These are phyloP conservation scores for Athene noctua DNA, from an alignment of 2,113 vertebrate species.

Conservation along the genomic window DNA sequence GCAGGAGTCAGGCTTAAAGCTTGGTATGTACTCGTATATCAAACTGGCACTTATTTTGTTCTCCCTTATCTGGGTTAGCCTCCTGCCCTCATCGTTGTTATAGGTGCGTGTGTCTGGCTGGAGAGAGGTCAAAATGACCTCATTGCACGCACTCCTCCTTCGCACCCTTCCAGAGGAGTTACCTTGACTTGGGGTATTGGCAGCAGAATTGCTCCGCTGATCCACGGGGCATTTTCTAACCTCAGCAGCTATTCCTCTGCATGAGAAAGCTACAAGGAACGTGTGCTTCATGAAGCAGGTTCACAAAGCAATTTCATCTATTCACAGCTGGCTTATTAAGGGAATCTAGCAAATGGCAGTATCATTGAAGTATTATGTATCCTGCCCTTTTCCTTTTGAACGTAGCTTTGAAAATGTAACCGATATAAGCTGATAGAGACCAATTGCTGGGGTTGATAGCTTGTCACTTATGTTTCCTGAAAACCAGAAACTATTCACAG, in stretches of 20 bases:
- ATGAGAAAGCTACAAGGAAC: neutral
- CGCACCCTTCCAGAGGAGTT: neutral
- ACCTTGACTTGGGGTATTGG: neutral
- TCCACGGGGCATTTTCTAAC: neutral
- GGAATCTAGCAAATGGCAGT: slow-evolving; percentile 42
- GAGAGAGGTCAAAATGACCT: slow-evolving; percentile 13
- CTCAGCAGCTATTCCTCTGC: neutral
- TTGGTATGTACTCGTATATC: slow-evolving; percentile 42
- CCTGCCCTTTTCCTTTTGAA: slow-evolving; percentile 51
- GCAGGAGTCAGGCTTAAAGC: slow-evolving; percentile 32
- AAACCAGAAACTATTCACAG: slow-evolving; percentile 6
- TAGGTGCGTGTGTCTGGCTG: neutral
- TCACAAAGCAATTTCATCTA: slow-evolving; percentile 59
- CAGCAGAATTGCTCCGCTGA: neutral
- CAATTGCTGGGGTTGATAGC: slow-evolving; percentile 40
- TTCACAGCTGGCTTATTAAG: slow-evolving; percentile 52
- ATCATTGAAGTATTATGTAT: slow-evolving; percentile 46
- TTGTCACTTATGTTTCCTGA: slow-evolving; percentile 51
- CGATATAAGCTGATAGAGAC: slow-evolving; percentile 49
- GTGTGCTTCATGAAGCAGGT: neutral
- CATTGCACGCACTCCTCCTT: neutral
- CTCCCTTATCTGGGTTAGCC: slow-evolving; percentile 28
- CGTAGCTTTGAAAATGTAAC: slow-evolving; percentile 45
- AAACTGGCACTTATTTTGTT: slow-evolving; percentile 58
- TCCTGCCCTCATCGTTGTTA: neutral